These are phyloP conservation scores for Neuroterus valhalla DNA, from an alignment of 1,140 invertebrate genomes.

Conservation along the genomic window DNA sequence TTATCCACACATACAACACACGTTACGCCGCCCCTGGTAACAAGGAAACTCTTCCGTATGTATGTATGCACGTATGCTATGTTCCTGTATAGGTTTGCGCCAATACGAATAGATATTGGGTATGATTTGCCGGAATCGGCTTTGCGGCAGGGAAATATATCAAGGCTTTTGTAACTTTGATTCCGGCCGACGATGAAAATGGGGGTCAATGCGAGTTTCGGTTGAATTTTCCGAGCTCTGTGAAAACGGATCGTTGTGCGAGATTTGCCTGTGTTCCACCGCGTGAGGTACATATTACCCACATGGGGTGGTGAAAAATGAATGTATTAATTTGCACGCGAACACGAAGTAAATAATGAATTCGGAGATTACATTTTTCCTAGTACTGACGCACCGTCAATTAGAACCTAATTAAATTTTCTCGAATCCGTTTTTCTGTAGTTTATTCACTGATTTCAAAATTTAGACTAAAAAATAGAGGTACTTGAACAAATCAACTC, in stretches of 20 bases:
- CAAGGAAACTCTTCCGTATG: neutral
- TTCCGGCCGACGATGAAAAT: slow-evolving; percentile 50
- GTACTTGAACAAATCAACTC: too few species aligned
- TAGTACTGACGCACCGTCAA: too few species aligned
- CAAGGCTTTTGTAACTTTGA: slow-evolving; percentile 54
- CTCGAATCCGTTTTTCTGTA: too few species aligned
- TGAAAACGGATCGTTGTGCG: neutral
- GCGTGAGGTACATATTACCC: neutral
- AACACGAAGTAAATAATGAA: neutral
- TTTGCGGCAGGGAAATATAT: slow-evolving; percentile 53
- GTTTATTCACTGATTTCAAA: too few species aligned
- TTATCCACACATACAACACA: too few species aligned
- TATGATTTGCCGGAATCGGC: slow-evolving; percentile 54
- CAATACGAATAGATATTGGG: slow-evolving; percentile 17
- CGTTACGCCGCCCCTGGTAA: too few species aligned
- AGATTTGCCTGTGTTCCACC: neutral
- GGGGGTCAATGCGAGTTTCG: slow-evolving; percentile 40
- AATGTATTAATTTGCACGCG: slow-evolving; percentile 12
- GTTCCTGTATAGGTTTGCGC: neutral
- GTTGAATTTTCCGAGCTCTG: neutral
- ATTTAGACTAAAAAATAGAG: too few species aligned
- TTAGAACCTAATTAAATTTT: too few species aligned
- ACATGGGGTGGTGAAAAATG: slow-evolving; percentile 8
- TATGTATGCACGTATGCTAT: neutral
- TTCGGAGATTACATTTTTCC: neutral